Evolutionary conservation across 1,140 invertebrate genomes (phyloP).

Genomic region (Eubasilissa regina): DNA sequence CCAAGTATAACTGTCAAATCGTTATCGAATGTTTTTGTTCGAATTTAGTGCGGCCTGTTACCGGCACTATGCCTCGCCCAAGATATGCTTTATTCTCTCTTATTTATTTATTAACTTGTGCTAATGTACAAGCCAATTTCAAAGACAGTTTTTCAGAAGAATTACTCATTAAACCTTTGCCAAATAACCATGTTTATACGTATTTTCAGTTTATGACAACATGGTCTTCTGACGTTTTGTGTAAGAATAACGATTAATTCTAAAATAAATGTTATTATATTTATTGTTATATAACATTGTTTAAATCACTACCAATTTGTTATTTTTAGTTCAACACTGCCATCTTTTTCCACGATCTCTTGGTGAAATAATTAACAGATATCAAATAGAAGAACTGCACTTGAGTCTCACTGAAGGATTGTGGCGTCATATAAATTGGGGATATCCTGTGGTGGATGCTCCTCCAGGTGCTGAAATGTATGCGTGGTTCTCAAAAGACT

Average conservation of each 20-base stretch:
- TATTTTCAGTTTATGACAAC: slow-evolving; percentile 90
- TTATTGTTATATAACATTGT: slow-evolving; percentile 15
- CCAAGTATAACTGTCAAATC: too few relatives aligned
- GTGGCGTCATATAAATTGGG: slow-evolving; percentile 95
- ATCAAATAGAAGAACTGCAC: slow-evolving; percentile 92
- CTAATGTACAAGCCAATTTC: slow-evolving; percentile 5
- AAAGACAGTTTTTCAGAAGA: slow-evolving; percentile 75
- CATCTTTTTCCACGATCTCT: slow-evolving; percentile 92
- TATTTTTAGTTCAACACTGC: slow-evolving; percentile 82
- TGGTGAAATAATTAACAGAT: slow-evolving; percentile 89
- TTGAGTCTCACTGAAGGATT: slow-evolving; percentile 92
- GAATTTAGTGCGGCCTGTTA: too few relatives aligned
- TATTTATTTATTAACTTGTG: slow-evolving; percentile 23
- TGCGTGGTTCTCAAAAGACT: slow-evolving; percentile 86
- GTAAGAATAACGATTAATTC: slow-evolving; percentile 41
- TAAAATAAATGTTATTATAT: slow-evolving; percentile 12
- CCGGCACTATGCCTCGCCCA: slow-evolving; percentile 23
- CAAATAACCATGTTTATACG: slow-evolving; percentile 84
- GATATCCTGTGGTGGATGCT: slow-evolving; percentile 89
- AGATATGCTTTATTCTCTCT: not conserved
- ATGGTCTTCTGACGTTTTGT: slow-evolving; percentile 74
- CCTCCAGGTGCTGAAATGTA: slow-evolving; percentile 94
- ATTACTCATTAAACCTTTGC: slow-evolving; percentile 84
- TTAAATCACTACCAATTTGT: not conserved
- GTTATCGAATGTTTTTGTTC: too few relatives aligned